These are phyloP conservation scores for Schizotus pectinicornis DNA, from an alignment of 2,888 invertebrate species.

Conservation along the genomic window DNA sequence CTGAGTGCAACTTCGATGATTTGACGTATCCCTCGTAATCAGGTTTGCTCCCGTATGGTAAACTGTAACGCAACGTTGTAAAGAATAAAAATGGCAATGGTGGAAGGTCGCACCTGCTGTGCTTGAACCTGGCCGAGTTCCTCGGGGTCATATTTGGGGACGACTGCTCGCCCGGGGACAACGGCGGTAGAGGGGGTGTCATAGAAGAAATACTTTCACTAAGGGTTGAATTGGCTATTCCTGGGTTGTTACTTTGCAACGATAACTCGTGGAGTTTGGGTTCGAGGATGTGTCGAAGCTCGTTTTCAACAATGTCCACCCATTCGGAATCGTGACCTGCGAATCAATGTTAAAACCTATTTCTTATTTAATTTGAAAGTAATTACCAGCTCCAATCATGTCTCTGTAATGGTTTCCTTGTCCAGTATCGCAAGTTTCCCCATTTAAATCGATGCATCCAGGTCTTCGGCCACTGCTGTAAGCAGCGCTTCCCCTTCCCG, in stretches of 20 bases:
- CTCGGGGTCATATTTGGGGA: constrained; percentile 58
- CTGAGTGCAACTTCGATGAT: constrained; percentile 49
- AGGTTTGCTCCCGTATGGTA: constrained; percentile 69
- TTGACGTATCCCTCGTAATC: constrained; percentile 63
- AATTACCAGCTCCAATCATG: background rate
- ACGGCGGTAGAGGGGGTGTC: constrained; percentile 78
- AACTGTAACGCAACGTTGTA: constrained; percentile 56
- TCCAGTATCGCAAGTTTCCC: constrained; percentile 64
- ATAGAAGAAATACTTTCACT: constrained; percentile 74
- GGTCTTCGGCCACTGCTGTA: constrained; percentile 76
- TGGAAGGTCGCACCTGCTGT: constrained; percentile 49
- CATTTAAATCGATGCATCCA: constrained; percentile 61
- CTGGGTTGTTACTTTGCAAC: constrained; percentile 60
- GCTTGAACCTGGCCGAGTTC: constrained; percentile 54
- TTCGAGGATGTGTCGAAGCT: constrained; percentile 77
- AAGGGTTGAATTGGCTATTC: constrained; percentile 70
- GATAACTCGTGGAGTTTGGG: constrained; percentile 72
- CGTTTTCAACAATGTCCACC: constrained; percentile 82
- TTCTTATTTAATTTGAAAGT: too few species aligned
- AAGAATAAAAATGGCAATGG: background rate
- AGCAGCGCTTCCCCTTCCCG: constrained; percentile 80
- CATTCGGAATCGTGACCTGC: constrained; percentile 74
- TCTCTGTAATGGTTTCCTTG: constrained; percentile 47
- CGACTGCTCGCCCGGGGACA: constrained; percentile 70
- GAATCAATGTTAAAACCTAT: background rate